Evolutionary conservation across 1,140 invertebrate species (phyloP), one percentile per base, ranked within the genome.

Genomic region (Dendrolimus punctatus): DNA sequence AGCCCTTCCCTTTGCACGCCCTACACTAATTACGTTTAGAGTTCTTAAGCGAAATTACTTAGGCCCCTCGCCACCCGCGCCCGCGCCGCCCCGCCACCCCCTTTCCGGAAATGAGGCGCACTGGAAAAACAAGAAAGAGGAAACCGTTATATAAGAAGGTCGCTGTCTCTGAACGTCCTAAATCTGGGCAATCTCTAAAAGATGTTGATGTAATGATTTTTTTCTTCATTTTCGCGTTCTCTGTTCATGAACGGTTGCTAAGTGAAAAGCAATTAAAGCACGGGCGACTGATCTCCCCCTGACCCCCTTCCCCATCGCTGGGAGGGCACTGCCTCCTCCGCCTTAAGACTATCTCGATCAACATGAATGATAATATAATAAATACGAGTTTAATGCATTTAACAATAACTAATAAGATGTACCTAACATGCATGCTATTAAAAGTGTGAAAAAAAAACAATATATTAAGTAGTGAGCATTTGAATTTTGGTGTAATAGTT

Each of bases 31-130:
- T 88, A 88, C 87, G 87, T 88, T 88, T 88, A 88, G 87, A 88
- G 87, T 88, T 88, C 87, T 88, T 88, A 88, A 88, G 87, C 85
- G 82, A 88, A 88, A 88, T 88, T 88, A 88, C 87, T 88, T 87
- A 88, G 87, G 79, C 82, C 83, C 81, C 85, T 80, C 77, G 62
- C 81, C 78, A 76, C 84, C 77, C 74, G 71, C 68, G 66, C 66
- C 66, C 58, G 58, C 69, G 49, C 65, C 64, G 53, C 70, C 70
- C 60, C 71, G 72, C 80, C 68, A 68, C 78, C 73, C 76, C 74
- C 75, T 73, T 23, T 65, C 83, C 77, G 80, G 80, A 84, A 85
- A 86, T 83, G 81, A 84, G 80, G 77, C 81, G 71, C 79, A 71
- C 72, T 83, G 73, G 75, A 83, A 84, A 82, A 85, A 86, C 83